Conservation (phyloP, 2,888 invertebrate species). For the Epirrhoe tristata region DNA sequence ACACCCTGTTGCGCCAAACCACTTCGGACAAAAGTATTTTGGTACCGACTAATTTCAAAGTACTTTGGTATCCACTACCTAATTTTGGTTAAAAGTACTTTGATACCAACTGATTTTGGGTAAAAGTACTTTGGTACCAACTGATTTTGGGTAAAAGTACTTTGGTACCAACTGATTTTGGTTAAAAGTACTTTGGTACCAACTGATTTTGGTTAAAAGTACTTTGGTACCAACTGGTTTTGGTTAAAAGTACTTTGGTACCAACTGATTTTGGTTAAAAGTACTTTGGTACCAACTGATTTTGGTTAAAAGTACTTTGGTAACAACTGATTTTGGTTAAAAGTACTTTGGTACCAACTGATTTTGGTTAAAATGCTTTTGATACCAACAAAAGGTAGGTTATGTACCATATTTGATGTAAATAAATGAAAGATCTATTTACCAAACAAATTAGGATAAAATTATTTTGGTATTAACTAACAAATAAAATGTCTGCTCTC, state of each 20-base stretch:
- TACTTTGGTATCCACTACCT: not conserved
- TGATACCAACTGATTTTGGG: conserved; percentile 58
- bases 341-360: no score
- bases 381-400: no score
- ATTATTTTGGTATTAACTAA: no score
- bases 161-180: conserved; percentile 61
- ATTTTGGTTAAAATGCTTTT: no score
- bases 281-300: not conserved
- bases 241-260: not conserved
- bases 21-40: conserved; percentile 98
- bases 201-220: not conserved
- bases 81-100: conserved; percentile 98
- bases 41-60: conserved; percentile 59
- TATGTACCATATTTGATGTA: no score
- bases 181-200: not conserved
- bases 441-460: no score
- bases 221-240: not conserved
- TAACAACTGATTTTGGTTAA: no score
- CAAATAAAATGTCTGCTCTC: no score
- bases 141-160: conserved; percentile 97
- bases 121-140: not conserved
- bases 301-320: not conserved
- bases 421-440: no score
- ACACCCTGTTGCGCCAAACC: conserved; percentile 97
- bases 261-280: not conserved